These are phyloP conservation scores for Cheilosia pagana DNA, from an alignment of 2,888 invertebrate genomes.

Conservation along the genomic window DNA sequence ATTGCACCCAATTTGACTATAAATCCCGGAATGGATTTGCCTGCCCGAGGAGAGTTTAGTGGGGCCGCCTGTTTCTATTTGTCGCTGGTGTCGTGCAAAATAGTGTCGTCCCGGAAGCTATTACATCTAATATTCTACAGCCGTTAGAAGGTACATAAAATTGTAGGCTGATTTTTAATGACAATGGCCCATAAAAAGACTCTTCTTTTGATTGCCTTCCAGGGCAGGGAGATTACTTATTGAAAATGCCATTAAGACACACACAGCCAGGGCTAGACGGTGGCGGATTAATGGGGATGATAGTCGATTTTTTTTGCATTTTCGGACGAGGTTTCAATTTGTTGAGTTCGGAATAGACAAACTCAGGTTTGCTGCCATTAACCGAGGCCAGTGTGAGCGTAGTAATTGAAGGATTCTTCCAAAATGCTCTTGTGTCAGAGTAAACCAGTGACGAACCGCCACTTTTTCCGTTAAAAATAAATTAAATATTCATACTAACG, in stretches of 20 bases:
- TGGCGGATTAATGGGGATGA: too few species aligned
- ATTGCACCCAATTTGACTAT: slow-evolving; percentile 71
- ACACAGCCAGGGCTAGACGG: too few species aligned
- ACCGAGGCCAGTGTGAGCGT: too few species aligned
- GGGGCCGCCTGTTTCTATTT: slow-evolving; percentile 33
- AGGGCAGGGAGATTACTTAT: slow-evolving; percentile 64
- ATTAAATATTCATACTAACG: background rate
- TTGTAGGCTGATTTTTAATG: slow-evolving; percentile 69
- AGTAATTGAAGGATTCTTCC: too few species aligned
- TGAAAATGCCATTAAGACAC: background rate
- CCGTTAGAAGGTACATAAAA: slow-evolving; percentile 55
- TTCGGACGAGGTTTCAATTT: background rate
- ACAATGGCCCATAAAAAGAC: slow-evolving; percentile 70
- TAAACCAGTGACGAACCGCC: slow-evolving; percentile 2
- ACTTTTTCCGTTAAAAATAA: background rate
- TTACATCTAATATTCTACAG: slow-evolving; percentile 40
- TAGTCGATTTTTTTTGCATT: too few species aligned
- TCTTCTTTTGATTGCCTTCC: slow-evolving; percentile 67
- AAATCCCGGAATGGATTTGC: slow-evolving; percentile 71
- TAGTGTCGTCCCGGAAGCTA: slow-evolving; percentile 56
- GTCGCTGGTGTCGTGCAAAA: slow-evolving; percentile 39
- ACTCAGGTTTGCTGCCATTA: too few species aligned
- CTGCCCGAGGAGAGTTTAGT: slow-evolving; percentile 68
- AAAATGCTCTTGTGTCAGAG: too few species aligned
- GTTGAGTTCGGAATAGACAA: too few species aligned